phyloP scores from a whole-genome alignment of 2,113 vertebrate species.

The Eclectus roratus region DNA sequence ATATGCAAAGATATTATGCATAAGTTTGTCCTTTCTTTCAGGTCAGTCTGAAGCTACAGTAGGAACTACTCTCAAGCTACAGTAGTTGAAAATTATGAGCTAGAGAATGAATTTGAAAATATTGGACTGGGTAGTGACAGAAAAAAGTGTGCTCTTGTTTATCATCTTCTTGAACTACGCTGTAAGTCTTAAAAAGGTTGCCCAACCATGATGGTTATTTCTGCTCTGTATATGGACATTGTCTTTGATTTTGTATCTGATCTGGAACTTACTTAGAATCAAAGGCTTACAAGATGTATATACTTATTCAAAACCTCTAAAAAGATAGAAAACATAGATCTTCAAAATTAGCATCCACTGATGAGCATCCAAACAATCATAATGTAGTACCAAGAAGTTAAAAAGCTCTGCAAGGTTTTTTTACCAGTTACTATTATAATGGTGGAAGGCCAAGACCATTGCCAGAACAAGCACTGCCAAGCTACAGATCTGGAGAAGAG shows the following conservation, averaged over 20 bases:
- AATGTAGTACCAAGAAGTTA: background rate
- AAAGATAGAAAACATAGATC: background rate
- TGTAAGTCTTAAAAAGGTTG: background rate
- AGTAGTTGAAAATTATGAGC: background rate
- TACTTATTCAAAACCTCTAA: background rate
- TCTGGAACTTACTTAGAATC: background rate
- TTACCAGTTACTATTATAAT: background rate
- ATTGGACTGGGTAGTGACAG: background rate
- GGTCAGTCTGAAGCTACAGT: background rate
- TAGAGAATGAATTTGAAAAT: background rate
- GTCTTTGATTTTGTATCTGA: background rate
- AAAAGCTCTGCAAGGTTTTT: background rate
- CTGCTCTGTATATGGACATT: background rate
- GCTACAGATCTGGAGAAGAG: background rate
- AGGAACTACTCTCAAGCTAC: background rate
- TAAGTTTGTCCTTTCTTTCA: background rate
- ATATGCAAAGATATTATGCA: background rate
- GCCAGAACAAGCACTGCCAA: background rate
- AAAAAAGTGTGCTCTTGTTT: background rate
- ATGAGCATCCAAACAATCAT: background rate
- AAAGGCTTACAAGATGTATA: background rate
- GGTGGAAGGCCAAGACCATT: background rate
- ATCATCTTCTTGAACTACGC: background rate
- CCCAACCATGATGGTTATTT: background rate
- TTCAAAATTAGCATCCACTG: background rate